These are phyloP conservation scores for Eretmocerus hayati DNA, from an alignment of 2,888 invertebrate species.

Conservation along the genomic window DNA sequence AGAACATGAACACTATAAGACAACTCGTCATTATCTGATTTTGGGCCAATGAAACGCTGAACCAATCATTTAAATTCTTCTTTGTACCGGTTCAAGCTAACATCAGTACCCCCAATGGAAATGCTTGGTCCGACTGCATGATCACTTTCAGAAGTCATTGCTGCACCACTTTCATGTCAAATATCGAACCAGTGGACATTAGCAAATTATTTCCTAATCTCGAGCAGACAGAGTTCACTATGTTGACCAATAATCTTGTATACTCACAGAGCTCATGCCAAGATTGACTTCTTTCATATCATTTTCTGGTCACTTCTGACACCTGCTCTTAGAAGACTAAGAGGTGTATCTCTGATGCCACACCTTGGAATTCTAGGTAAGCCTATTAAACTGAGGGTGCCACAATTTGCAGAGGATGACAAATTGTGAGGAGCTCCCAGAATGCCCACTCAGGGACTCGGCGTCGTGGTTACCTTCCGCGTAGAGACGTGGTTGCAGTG, in stretches of 20 bases:
- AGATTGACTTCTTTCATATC: slow-evolving; percentile 66
- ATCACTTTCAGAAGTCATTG: slow-evolving; percentile 45
- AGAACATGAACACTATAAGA: slow-evolving; percentile 68
- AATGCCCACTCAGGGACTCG: no score
- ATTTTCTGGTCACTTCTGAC: slow-evolving; percentile 69
- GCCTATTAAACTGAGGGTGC: slow-evolving; percentile 76
- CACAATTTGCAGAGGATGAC: slow-evolving; percentile 92
- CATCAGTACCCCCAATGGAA: slow-evolving; percentile 97
- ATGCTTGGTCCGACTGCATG: slow-evolving; percentile 62
- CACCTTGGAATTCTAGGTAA: slow-evolving; percentile 78
- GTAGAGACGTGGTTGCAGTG: no score
- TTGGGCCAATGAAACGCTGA: slow-evolving; percentile 70
- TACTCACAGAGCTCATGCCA: slow-evolving; percentile 49
- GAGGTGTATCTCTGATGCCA: slow-evolving; percentile 76
- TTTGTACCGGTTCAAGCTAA: slow-evolving; percentile 87
- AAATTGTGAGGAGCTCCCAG: no score
- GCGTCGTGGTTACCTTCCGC: no score
- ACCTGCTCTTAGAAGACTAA: slow-evolving; percentile 77
- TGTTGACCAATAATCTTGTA: no score
- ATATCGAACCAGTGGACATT: no score
- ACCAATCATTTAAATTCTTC: slow-evolving; percentile 85
- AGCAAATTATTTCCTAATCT: no score
- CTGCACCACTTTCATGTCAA: slow-evolving; percentile 24
- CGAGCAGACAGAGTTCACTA: no score
- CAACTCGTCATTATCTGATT: slow-evolving; percentile 64